Evolutionary conservation across 2,113 vertebrate species (phyloP), one percentile per base, ranked within the genome.

Genomic region (Marmota flaviventris): DNA sequence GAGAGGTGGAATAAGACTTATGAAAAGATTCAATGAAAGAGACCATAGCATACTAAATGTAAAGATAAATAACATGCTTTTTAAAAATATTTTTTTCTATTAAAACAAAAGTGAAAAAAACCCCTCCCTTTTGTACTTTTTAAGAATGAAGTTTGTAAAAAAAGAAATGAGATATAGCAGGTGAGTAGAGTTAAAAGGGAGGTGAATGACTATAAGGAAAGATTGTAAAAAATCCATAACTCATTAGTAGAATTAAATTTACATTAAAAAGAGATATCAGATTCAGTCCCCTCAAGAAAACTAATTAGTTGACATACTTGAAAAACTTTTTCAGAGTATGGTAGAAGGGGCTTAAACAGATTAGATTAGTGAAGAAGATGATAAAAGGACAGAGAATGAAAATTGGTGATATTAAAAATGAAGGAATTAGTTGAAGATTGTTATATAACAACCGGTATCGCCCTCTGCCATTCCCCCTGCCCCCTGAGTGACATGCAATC

Each of bases 201-300:
- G 48, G 27, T 70, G 32, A 42, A 76, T 65, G 42, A 65, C 42
- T 39, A 61, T 48, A 56, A 90, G 61, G 51, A 81, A 95, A 82
- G 63, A 89, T 29, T 87, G 6, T 92, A 70, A 45, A n/a, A 70
- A 45, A 32, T 86, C 69, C 69, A 39, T 45, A 67, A 53, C 95
- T 89, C 27, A 75, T 53, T 69, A 88, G 12, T 90, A 83, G 58
- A 94, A 76, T 92, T 63, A 81, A 48, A 75, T 53, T 85, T 86
- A 37, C 37, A 65, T 97, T 97, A 58, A 79, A 93, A 72, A 67
- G 37, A 85, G 53, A 90, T 72, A 72, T 89, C 29, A 95, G 27
- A 70, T 69, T 69, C 37, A 86, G 2, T 58, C 29, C 12, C 32
- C 20, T 45, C 6, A 27, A 91, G 69, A 87, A 61, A 58, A 76